These are phyloP conservation scores for Phrynocephalus vlangalii DNA, from an alignment of 2,797 vertebrate genomes.

Conservation along the genomic window DNA sequence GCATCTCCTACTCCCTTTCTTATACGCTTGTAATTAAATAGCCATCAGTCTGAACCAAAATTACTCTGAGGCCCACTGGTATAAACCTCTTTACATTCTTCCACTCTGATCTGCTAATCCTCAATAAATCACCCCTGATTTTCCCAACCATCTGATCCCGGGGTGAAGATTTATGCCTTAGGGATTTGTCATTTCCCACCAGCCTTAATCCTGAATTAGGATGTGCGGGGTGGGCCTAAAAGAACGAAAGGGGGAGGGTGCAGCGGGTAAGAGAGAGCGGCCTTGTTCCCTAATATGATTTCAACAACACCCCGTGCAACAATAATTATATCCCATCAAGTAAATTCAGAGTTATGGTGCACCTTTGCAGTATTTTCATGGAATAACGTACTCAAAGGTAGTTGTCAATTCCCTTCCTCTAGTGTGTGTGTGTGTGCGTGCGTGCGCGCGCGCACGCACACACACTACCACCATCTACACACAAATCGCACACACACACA, in stretches of 20 bases:
- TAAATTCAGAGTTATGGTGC: no score
- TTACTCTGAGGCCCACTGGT: conserved; percentile 63
- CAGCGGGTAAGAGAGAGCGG: background rate
- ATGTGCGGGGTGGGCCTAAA: background rate
- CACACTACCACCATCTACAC: no score
- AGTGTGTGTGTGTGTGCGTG: no score
- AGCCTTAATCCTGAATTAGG: conserved; percentile 26
- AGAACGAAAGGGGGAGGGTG: background rate
- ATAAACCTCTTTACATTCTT: conserved; percentile 78
- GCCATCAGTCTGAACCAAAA: conserved; percentile 60
- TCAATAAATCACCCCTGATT: conserved; percentile 64
- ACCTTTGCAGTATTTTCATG: no score
- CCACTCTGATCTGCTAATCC: conserved; percentile 75
- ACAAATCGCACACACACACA: no score
- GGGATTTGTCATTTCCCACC: conserved; percentile 77
- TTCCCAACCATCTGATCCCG: conserved; percentile 60
- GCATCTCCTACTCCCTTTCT: conserved; percentile 16
- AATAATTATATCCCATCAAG: no score
- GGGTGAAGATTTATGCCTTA: conserved; percentile 65
- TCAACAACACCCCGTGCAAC: background rate
- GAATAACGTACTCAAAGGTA: no score
- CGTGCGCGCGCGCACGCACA: no score
- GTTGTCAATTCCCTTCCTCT: no score
- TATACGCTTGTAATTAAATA: conserved; percentile 52
- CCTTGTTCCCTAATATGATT: fast-evolving